Evolutionary conservation across 2,888 invertebrate genomes (phyloP), one percentile per base, ranked within the genome.

Genomic region (Trichacis sp.): DNA sequence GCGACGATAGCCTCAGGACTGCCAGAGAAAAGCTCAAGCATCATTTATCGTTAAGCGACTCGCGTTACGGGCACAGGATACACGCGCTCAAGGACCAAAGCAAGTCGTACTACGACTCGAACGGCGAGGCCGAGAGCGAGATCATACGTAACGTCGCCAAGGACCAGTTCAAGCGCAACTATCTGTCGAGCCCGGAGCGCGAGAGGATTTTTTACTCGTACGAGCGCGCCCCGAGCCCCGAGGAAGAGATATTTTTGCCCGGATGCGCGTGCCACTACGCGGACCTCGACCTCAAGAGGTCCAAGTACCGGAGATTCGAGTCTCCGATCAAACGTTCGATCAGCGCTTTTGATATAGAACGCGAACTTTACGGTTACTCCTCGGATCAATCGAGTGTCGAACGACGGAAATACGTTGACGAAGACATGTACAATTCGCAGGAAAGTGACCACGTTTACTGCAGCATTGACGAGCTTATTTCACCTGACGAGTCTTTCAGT

Each of bases 391-490:
- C 76, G 18, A 76, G 77, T 30, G 58, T 58, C 3, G 61, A 66
- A 11, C 79, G 72, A 61, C 50, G 77, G 49, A 81, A 78, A 52
- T 79, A 78, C 67, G 68, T 74, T 24, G 68, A 70, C n/a, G 70
- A 75, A 18, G 70, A 70, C 12, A 18, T 70, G 19, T 73, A 76
- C 54, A 69, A 65, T 36, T 45, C 67, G 51, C 48, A 63, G 36
- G 76, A 75, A 5, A 75, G 73, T 54, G 81, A 84, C 50, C 83
- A 81, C 59, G 73, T 82, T 33, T 84, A 84, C 63, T 82, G 84
- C 79, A 88, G 88, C 80, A 90, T 90, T 81, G 90, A 90, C 73
- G 90, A 89, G 70, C 87, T 88, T 68, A 64, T 77, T 43, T 71
- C 77, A 11, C 76, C 78, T 18, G 47, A 33, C 30, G 68, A 73